These are phyloP conservation scores for Gorsachius goisagi DNA, from an alignment of 2,113 vertebrate species.

Conservation along the genomic window DNA sequence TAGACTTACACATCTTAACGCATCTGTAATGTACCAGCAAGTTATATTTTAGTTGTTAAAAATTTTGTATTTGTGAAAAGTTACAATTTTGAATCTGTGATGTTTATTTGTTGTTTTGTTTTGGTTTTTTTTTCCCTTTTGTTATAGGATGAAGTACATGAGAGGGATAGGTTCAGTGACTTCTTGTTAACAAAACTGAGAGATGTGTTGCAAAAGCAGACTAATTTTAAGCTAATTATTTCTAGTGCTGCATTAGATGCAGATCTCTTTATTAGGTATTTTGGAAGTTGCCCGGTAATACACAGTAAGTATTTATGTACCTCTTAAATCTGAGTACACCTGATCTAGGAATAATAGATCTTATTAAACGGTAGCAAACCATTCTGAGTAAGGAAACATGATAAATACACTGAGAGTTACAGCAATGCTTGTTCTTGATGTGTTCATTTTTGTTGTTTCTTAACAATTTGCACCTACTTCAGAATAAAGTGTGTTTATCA, in stretches of 20 bases:
- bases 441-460: not conserved
- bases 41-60: not conserved
- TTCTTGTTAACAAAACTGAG: slow-evolving; percentile 93
- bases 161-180: slow-evolving; percentile 93
- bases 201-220: slow-evolving; percentile 83
- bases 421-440: not conserved
- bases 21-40: not conserved
- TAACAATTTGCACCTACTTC: not conserved
- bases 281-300: slow-evolving; percentile 89
- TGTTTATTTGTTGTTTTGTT: not conserved
- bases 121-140: not conserved
- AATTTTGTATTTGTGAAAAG: not conserved
- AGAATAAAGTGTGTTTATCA: not conserved
- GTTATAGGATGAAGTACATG: slow-evolving; percentile 92
- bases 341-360: not conserved
- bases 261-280: slow-evolving; percentile 89
- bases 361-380: not conserved
- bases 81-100: not conserved
- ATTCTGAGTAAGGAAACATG: not conserved
- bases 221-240: slow-evolving; percentile 86
- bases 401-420: not conserved
- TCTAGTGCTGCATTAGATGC: slow-evolving; percentile 92
- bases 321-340: not conserved
- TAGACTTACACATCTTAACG: not conserved
- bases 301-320: slow-evolving; percentile 80